Conservation (phyloP, 1,140 invertebrate genomes). For the Acromyrmex heyeri region DNA sequence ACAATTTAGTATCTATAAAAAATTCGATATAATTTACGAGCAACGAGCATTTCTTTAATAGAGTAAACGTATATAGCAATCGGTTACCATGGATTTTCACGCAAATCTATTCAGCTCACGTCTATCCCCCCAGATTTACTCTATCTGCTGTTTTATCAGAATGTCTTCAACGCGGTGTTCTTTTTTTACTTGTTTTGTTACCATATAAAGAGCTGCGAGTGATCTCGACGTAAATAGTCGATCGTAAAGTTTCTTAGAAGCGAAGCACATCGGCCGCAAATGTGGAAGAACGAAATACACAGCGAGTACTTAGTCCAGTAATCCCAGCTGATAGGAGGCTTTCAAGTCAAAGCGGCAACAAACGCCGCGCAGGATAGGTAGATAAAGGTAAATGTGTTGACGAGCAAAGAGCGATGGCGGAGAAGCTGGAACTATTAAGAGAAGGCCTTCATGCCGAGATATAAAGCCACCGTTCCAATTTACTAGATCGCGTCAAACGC, state of each 20-base stretch:
- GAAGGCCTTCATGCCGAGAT: conserved; percentile 25
- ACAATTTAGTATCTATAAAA: conserved; percentile 13
- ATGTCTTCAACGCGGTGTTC: background rate
- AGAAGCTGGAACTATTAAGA: conserved; percentile 50
- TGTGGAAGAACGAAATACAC: conserved; percentile 60
- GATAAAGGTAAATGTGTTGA: conserved; percentile 55
- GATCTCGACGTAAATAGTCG: conserved; percentile 58
- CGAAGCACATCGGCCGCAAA: conserved; percentile 33
- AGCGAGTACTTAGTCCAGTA: conserved; percentile 70
- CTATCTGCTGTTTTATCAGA: conserved; percentile 51
- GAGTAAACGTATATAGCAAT: conserved; percentile 2
- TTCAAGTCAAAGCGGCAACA: conserved; percentile 60
- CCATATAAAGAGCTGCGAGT: conserved; percentile 56
- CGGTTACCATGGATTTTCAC: conserved; percentile 7
- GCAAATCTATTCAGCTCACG: conserved; percentile 30
- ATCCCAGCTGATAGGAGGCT: conserved; percentile 69
- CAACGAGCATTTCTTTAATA: conserved; percentile 36
- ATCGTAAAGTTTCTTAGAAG: conserved; percentile 69
- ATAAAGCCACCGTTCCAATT: conserved; percentile 39
- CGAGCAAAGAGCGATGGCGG: conserved; percentile 23
- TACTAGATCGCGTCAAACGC: conserved; percentile 29
- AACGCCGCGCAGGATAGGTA: conserved; percentile 19
- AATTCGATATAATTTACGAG: background rate
- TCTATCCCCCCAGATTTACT: conserved; percentile 21
- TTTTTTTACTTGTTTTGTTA: conserved; percentile 51